Conservation (phyloP, 2,113 vertebrate species). For the Actinemys pallida region DNA sequence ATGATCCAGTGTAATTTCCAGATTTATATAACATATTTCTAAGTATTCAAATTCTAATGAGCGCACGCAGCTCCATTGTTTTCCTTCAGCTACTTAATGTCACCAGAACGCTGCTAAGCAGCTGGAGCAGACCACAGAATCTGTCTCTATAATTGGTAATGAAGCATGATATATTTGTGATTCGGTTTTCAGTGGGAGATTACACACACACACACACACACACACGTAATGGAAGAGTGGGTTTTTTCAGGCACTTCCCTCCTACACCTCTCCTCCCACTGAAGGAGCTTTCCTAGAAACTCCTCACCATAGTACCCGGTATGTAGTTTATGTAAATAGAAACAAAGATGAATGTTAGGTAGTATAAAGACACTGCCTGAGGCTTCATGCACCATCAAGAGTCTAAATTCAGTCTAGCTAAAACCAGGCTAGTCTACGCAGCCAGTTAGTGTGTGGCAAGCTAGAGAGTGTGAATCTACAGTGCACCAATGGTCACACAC, state of each 20-base stretch:
- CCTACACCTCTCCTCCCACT: neutral
- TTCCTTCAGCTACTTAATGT: neutral
- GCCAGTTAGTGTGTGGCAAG: neutral
- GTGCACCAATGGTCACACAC: neutral
- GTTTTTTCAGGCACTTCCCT: neutral
- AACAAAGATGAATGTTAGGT: neutral
- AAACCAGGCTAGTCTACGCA: neutral
- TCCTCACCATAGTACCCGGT: neutral
- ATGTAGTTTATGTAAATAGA: neutral
- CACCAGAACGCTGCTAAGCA: neutral
- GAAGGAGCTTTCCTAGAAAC: neutral
- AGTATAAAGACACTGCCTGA: neutral
- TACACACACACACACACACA: neutral
- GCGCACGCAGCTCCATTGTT: neutral
- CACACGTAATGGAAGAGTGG: neutral
- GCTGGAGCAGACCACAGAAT: neutral
- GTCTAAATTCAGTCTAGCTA: neutral
- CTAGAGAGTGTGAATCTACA: too few relatives aligned
- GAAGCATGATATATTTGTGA: neutral
- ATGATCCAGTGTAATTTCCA: neutral
- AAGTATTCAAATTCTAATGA: neutral
- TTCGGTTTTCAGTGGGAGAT: neutral
- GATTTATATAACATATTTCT: neutral
- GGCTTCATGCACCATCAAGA: neutral
- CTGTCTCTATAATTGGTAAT: neutral